Conservation (phyloP, 2,888 invertebrate species). For the Epinotia brunnichana region DNA sequence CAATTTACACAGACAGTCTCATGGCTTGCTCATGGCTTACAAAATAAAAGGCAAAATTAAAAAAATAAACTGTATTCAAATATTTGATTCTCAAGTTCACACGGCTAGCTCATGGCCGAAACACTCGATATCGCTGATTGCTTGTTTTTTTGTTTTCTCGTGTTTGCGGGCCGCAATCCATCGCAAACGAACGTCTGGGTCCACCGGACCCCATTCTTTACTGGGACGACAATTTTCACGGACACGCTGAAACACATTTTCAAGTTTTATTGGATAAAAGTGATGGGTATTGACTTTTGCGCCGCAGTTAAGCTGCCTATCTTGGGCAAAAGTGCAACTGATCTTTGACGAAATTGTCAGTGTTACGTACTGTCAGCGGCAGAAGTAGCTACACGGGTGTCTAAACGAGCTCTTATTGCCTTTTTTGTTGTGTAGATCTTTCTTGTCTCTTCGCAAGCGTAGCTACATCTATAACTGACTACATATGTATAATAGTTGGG, state of each 20-base stretch:
- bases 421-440: too few relatives aligned
- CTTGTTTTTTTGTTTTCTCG: constrained; percentile 36
- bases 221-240: constrained; percentile 63
- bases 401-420: too few relatives aligned
- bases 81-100: constrained; percentile 10
- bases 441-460: too few relatives aligned
- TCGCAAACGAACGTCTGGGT: constrained; percentile 62
- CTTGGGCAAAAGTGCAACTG: too few relatives aligned
- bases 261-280: not conserved
- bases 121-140: constrained; percentile 29
- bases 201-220: constrained; percentile 85
- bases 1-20: not conserved
- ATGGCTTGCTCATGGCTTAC: not conserved
- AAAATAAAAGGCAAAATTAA: not conserved
- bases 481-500: too few relatives aligned
- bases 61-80: not conserved
- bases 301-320: too few relatives aligned
- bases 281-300: too few relatives aligned
- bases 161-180: constrained; percentile 61
- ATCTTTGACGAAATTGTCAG: too few relatives aligned
- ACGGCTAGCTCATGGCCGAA: constrained; percentile 31
- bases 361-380: too few relatives aligned
- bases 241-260: constrained; percentile 63
- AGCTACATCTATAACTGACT: too few relatives aligned
- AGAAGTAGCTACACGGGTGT: too few relatives aligned